Percentiles rank a stretch among this genome's conserved stretches.
phyloP scores from a whole-genome alignment of 1,140 invertebrate genomes.

The Propsilocerus akamusi region DNA sequence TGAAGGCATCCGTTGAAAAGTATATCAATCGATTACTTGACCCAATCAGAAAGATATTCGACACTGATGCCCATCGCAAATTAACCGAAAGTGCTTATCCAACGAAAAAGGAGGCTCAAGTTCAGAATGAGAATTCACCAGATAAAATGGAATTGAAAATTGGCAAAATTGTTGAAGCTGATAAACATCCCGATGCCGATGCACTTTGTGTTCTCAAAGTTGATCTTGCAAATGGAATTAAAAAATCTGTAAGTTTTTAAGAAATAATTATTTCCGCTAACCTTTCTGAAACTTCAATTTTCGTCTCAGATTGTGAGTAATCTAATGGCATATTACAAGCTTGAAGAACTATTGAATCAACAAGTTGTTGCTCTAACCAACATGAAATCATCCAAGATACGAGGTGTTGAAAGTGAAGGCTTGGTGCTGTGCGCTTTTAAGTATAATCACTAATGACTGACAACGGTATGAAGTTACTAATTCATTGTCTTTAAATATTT shows the following conservation, averaged over 20 bases:
- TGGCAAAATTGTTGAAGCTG: conserved; percentile 77
- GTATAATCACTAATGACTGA: conserved; percentile 25
- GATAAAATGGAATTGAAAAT: conserved; percentile 73
- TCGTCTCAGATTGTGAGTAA: conserved; percentile 54
- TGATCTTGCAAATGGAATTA: conserved; percentile 51
- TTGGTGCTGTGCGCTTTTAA: conserved; percentile 84
- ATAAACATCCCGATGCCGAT: conserved; percentile 92
- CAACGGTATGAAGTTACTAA: background rate
- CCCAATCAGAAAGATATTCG: conserved; percentile 79
- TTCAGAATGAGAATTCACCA: conserved; percentile 43
- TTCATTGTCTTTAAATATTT: conserved; percentile 8
- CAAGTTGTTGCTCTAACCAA: conserved; percentile 84
- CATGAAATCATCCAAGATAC: conserved; percentile 83
- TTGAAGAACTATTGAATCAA: conserved; percentile 72
- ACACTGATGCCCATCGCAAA: conserved; percentile 26
- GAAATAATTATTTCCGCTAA: background rate
- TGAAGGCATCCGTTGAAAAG: conserved; percentile 67
- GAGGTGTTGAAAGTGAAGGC: conserved; percentile 71
- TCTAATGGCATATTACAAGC: conserved; percentile 71
- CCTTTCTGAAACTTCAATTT: background rate
- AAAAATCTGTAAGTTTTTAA: conserved; percentile 29
- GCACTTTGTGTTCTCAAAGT: conserved; percentile 87
- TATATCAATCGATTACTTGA: conserved; percentile 78
- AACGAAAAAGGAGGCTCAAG: conserved; percentile 30
- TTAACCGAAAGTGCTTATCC: conserved; percentile 65